phyloP scores from a whole-genome alignment of 2,113 vertebrate species.

The Oceanodroma tethys region DNA sequence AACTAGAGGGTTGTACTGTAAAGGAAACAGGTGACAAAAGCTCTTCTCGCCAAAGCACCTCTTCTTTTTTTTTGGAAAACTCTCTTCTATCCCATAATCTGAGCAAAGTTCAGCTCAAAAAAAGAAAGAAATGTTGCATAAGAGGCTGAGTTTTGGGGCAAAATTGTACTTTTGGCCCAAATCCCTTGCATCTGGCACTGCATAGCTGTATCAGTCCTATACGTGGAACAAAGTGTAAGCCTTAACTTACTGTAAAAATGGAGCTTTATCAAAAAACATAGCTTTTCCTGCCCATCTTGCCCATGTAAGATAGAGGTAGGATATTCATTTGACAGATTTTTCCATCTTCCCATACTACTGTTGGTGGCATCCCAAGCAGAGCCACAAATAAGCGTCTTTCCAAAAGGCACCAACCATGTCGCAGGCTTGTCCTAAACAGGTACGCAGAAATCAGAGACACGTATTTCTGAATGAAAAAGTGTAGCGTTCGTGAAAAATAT shows the following conservation, averaged over 20 bases:
- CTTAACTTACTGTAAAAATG: background rate
- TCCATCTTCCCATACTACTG: background rate
- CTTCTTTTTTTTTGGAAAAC: background rate
- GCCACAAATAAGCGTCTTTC: background rate
- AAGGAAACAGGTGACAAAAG: background rate
- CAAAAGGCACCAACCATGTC: background rate
- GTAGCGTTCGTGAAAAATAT: background rate
- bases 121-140: background rate
- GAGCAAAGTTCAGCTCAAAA: background rate
- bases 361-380: background rate
- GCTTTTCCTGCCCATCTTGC: background rate
- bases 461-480: background rate
- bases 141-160: background rate
- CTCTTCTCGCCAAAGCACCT: background rate
- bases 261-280: fast-evolving
- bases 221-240: background rate
- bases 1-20: background rate
- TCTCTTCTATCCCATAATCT: background rate
- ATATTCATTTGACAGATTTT: background rate
- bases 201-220: background rate
- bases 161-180: background rate
- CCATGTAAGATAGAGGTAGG: background rate
- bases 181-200: background rate
- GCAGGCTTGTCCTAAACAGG: background rate
- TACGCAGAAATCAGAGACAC: background rate